phyloP scores from a whole-genome alignment of 2,888 invertebrate genomes.

The Glaucopsyche alexis region DNA sequence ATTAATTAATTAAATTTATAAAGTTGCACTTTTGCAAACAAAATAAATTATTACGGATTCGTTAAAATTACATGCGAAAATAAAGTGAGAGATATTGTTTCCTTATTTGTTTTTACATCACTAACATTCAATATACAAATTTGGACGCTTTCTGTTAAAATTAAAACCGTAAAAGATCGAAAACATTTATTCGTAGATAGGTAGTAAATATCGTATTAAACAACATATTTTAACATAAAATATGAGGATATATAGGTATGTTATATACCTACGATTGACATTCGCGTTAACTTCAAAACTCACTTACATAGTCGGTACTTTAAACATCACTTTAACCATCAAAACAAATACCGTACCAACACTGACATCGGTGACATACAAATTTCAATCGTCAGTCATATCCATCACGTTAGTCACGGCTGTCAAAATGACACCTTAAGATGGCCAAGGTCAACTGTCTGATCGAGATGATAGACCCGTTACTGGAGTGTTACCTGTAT shows the following conservation, averaged over 20 bases:
- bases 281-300: neutral
- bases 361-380: neutral
- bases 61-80: no score
- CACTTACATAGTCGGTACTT: neutral
- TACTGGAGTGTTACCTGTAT: neutral
- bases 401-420: neutral
- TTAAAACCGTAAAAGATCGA: no score
- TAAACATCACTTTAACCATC: no score
- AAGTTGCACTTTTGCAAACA: neutral
- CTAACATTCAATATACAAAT: no score
- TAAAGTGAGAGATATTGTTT: no score
- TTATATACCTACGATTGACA: neutral
- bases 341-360: neutral
- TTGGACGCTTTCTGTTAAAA: no score
- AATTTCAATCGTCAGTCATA: neutral
- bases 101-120: no score
- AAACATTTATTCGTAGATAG: no score
- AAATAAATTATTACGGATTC: no score
- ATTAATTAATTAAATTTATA: neutral
- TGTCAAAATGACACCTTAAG: neutral
- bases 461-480: neutral
- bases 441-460: slow-evolving; percentile 6
- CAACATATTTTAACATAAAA: no score
- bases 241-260: no score
- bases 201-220: no score